phyloP scores from a whole-genome alignment of 2,888 invertebrate genomes.

The Tenodera sinensis region DNA sequence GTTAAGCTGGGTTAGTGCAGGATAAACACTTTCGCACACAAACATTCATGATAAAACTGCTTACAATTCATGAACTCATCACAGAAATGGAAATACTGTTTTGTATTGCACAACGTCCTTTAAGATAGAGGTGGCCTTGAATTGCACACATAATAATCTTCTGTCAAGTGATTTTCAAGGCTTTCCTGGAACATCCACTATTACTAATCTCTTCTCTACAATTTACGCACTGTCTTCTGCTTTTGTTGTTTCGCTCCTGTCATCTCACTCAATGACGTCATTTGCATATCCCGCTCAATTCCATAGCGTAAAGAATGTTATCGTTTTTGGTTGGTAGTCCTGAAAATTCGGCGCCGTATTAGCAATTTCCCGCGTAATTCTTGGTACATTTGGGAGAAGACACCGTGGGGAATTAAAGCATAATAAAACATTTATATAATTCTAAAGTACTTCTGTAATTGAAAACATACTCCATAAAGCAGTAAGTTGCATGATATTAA shows the following conservation, averaged over 20 bases:
- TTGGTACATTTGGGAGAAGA: too few species aligned
- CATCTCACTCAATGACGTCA: not conserved
- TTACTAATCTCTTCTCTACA: not conserved
- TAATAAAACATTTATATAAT: not conserved
- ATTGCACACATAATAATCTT: not conserved
- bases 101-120: not conserved
- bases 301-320: not conserved
- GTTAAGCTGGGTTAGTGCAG: not conserved
- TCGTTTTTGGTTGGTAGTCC: not conserved
- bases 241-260: not conserved
- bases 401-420: too few species aligned
- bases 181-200: not conserved
- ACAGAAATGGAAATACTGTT: not conserved
- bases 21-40: not conserved
- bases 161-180: not conserved
- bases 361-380: not conserved
- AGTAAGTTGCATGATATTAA: too few species aligned
- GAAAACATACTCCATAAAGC: too few species aligned
- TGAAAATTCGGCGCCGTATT: not conserved
- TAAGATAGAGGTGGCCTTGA: not conserved
- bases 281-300: not conserved
- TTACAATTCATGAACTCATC: not conserved
- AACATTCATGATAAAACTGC: not conserved
- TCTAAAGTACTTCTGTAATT: not conserved
- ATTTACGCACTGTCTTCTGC: not conserved